Conservation (phyloP, 2,113 vertebrate species). For the Pantherophis guttatus region DNA sequence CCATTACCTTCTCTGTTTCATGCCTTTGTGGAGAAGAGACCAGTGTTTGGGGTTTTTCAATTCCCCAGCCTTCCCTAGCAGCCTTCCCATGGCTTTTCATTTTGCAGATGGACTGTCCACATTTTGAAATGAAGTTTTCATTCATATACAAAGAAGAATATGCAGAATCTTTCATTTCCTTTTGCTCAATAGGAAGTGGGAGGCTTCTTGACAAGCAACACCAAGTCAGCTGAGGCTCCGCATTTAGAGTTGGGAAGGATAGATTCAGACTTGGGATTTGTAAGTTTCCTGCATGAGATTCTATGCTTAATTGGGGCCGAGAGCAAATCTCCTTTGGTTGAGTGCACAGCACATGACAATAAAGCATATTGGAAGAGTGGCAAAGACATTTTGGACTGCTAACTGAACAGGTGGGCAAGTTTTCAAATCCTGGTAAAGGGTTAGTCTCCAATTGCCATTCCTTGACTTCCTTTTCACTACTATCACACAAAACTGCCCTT, state of each 20-base stretch:
- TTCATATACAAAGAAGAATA: conserved; percentile 30
- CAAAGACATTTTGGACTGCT: not conserved
- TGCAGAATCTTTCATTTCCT: conserved; percentile 46
- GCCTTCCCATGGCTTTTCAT: conserved; percentile 42
- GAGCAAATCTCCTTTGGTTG: conserved; percentile 24
- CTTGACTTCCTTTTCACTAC: not conserved
- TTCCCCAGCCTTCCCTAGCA: conserved; percentile 12
- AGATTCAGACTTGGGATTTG: not conserved
- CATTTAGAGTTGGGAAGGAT: conserved; percentile 65
- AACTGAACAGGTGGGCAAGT: not conserved
- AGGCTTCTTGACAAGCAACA: conserved; percentile 71
- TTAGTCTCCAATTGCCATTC: not conserved
- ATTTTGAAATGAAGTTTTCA: not conserved
- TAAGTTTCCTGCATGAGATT: conserved; percentile 15
- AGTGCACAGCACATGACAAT: conserved; percentile 32
- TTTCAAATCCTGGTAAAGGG: not conserved
- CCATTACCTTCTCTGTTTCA: conserved; percentile 62
- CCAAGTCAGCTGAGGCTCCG: conserved; percentile 73
- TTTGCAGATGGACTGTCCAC: conserved; percentile 37
- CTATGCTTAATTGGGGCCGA: not conserved
- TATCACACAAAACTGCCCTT: conserved; percentile 3
- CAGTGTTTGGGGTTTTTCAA: conserved; percentile 22
- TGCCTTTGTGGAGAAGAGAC: conserved; percentile 49
- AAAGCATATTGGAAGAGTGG: conserved; percentile 27
- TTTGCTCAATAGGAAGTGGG: conserved; percentile 65